Percentiles rank a stretch among this genome's conserved stretches.
phyloP scores from a whole-genome alignment of 2,888 invertebrate species.

The Lacanobia wlatinum region DNA sequence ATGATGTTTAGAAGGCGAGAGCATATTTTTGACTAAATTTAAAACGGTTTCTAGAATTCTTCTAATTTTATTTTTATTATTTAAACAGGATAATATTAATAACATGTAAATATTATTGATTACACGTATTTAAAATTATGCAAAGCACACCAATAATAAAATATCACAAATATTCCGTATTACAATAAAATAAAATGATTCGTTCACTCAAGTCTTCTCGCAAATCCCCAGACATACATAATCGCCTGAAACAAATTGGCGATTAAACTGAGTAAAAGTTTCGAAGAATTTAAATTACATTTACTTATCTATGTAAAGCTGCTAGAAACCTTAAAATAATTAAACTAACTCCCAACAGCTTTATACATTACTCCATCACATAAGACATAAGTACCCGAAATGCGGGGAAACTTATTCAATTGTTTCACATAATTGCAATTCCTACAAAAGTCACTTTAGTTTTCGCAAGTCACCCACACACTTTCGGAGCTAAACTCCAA shows the following conservation, averaged over 20 bases:
- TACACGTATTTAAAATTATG: too few species aligned
- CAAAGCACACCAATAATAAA: too few species aligned
- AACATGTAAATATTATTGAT: too few species aligned
- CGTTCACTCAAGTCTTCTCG: too few species aligned
- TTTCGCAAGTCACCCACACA: background rate
- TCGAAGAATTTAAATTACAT: conserved; percentile 4
- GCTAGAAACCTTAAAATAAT: background rate
- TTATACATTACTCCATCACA: background rate
- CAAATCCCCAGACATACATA: too few species aligned
- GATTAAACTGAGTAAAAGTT: background rate
- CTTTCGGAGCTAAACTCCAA: background rate
- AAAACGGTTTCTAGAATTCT: too few species aligned
- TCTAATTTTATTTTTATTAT: too few species aligned
- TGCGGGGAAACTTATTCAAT: background rate
- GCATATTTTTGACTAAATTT: too few species aligned
- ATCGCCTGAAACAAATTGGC: background rate
- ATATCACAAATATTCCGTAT: too few species aligned
- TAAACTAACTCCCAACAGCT: background rate
- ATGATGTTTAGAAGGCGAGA: too few species aligned
- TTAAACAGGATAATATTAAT: too few species aligned
- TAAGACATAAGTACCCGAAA: background rate
- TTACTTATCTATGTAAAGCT: background rate
- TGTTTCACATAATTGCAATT: background rate
- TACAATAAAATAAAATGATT: too few species aligned
- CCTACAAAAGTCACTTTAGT: background rate